Evolutionary conservation across 2,113 vertebrate genomes (phyloP).

Genomic region (Neopipo cinnamomea): DNA sequence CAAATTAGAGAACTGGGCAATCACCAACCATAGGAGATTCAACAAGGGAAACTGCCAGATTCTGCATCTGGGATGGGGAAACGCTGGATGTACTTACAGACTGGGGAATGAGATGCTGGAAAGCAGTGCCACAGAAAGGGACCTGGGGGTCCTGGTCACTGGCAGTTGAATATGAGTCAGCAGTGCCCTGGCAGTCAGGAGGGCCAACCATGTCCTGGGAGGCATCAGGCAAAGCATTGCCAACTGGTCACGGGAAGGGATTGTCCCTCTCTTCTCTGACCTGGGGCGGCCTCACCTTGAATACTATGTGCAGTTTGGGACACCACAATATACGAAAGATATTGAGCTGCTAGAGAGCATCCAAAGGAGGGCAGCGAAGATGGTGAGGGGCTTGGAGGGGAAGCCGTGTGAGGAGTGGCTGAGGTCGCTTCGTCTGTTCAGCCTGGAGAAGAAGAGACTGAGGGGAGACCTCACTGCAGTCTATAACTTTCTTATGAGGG

Average conservation of each 20-base stretch:
- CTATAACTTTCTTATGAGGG: background rate
- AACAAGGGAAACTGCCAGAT: background rate
- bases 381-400: background rate
- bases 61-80: background rate
- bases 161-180: background rate
- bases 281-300: background rate
- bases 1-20: background rate
- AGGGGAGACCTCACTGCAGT: background rate
- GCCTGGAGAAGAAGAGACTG: background rate
- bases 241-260: background rate
- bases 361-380: background rate
- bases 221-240: background rate
- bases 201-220: background rate
- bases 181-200: background rate
- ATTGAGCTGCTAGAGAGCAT: background rate
- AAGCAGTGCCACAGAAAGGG: background rate
- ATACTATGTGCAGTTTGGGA: background rate
- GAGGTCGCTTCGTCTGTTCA: background rate
- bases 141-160: background rate
- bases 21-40: background rate
- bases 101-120: background rate
- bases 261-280: background rate
- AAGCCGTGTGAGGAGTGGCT: background rate
- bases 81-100: background rate
- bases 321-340: background rate